Evolutionary conservation across 2,888 invertebrate species (phyloP).

Genomic region (Tenthredo amoena): DNA sequence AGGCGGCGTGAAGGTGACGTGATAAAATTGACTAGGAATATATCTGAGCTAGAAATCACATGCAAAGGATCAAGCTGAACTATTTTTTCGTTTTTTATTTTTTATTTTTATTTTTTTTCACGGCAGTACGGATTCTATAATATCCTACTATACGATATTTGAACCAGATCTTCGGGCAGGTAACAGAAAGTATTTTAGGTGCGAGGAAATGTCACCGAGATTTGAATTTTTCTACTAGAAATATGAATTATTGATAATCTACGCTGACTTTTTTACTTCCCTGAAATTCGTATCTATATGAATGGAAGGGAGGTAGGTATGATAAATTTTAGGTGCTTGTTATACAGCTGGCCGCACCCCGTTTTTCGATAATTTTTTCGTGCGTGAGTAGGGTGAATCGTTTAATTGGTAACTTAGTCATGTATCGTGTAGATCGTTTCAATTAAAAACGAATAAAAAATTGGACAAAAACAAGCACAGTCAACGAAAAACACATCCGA

Average conservation of each 20-base stretch:
- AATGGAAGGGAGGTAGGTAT: background rate
- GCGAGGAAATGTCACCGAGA: background rate
- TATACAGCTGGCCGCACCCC: background rate
- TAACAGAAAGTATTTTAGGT: background rate
- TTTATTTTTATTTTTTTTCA: background rate
- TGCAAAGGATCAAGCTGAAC: background rate
- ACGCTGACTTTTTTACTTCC: background rate
- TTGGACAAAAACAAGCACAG: background rate
- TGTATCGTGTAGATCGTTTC: background rate
- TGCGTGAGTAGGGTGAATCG: background rate
- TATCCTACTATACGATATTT: background rate
- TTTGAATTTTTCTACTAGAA: background rate
- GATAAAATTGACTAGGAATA: slow-evolving; percentile 32
- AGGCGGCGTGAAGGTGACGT: slow-evolving; percentile 5
- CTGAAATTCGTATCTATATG: background rate
- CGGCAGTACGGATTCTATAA: background rate
- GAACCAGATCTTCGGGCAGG: background rate
- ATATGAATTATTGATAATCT: background rate
- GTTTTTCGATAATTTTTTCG: slow-evolving; percentile 1
- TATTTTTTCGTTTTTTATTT: background rate
- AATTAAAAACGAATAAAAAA: slow-evolving; percentile 19
- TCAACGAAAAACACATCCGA: background rate
- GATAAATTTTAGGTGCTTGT: background rate
- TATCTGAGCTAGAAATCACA: slow-evolving; percentile 3
- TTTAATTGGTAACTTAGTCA: slow-evolving; percentile 28